These are phyloP conservation scores for Ornithoptera priamus DNA, from an alignment of 2,888 invertebrate species.

Conservation along the genomic window DNA sequence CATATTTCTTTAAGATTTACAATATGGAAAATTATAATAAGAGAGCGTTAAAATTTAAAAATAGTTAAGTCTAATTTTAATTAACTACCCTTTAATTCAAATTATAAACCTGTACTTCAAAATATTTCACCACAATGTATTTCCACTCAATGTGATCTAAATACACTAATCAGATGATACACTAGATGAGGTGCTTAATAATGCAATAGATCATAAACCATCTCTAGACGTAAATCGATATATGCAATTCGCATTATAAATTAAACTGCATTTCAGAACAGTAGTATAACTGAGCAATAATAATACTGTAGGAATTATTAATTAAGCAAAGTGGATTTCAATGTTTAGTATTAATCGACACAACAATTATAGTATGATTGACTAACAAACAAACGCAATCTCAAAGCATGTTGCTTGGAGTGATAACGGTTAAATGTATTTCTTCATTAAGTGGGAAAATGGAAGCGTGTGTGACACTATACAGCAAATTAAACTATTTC, in stretches of 20 bases:
- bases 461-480: conserved; percentile 21
- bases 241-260: background rate
- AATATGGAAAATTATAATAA: background rate
- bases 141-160: too few relatives aligned
- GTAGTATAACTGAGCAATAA: background rate
- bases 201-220: background rate
- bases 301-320: conserved; percentile 14
- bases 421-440: conserved; percentile 20
- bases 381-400: conserved; percentile 27
- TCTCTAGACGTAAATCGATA: background rate
- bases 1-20: background rate
- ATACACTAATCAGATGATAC: too few relatives aligned
- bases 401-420: conserved; percentile 15
- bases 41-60: background rate
- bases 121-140: too few relatives aligned
- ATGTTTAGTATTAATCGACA: conserved; percentile 18
- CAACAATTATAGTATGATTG: conserved; percentile 25
- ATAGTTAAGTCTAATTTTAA: background rate
- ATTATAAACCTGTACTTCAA: too few relatives aligned
- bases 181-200: too few relatives aligned
- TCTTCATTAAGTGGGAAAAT: conserved; percentile 27
- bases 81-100: too few relatives aligned
- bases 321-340: conserved; percentile 25
- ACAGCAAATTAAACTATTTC: conserved; percentile 27
- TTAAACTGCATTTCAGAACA: conserved; percentile 10